Conservation (phyloP, 2,888 invertebrate genomes). For the Ephialtes manifestator region DNA sequence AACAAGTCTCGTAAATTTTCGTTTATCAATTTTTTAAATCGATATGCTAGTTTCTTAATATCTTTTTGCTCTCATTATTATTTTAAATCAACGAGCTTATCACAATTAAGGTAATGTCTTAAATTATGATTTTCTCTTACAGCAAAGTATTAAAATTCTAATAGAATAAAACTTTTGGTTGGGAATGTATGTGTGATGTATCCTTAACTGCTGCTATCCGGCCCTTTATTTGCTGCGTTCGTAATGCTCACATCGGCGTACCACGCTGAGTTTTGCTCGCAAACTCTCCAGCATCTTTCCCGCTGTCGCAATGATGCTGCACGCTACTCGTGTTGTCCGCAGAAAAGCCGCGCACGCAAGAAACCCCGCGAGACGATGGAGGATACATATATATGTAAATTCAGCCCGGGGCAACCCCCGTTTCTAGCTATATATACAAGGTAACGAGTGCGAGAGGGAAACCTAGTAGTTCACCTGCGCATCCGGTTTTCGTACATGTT, state of each 20-base stretch:
- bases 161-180: too few species aligned
- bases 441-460: constrained; percentile 50
- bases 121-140: too few species aligned
- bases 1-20: too few species aligned
- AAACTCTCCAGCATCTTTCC: not conserved
- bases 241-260: constrained; percentile 21
- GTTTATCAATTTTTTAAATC: too few species aligned
- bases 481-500: constrained; percentile 83
- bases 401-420: constrained; percentile 3
- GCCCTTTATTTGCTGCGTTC: constrained; percentile 6
- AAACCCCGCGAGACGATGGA: constrained; percentile 64
- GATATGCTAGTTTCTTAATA: too few species aligned
- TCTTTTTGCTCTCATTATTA: too few species aligned
- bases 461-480: constrained; percentile 80
- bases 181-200: too few species aligned
- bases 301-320: constrained; percentile 20
- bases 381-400: constrained; percentile 39
- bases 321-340: constrained; percentile 28
- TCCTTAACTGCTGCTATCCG: constrained; percentile 9
- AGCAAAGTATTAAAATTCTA: too few species aligned
- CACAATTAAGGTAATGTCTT: too few species aligned
- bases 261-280: constrained; percentile 2
- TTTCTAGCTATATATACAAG: not conserved
- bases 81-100: too few species aligned
- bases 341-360: constrained; percentile 62